Base-by-base conservation (phyloP, 2,113 vertebrate genomes). In the Empidonax traillii region DNA sequence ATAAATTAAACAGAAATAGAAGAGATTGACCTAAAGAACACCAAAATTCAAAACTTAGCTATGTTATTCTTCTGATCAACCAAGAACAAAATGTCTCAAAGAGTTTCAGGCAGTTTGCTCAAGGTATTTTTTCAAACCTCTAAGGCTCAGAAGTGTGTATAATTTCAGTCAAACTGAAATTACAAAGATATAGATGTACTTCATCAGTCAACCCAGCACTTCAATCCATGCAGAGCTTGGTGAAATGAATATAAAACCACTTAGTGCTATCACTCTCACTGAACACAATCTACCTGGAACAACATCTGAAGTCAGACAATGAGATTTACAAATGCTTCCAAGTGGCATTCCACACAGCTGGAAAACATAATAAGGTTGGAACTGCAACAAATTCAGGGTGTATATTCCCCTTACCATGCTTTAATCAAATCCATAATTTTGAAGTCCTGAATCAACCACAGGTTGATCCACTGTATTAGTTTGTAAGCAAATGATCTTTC, bases 51-150 rank as follows among this genome's bases (percentile, higher is more conserved):
- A 91, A 89, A 78, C 69, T 93, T 49, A 84, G 66, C 58, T 47
- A 85, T 81, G 49, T 89, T 96, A 83, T 68, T 87, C 68, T 88
- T 88, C 59, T 83, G 41, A 83, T 52, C 90, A 85, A 55, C 6
- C 14, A 77, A 81, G 89, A 86, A 95, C 78, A 85, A 93, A 88
- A 89, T 59, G 72, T 84, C 75, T 93, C 65, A n/a, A 67, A 74
- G 43, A 90, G 53, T 72, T 90, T 88, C 53, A 96, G 16, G 12
- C 43, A 90, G 78, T 85, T 96, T 85, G 52, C 41, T 89, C 35
- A 61, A 17, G 63, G 9, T 20, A 53, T 62, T 79, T 66, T 35
- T 14, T 2, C 30, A 73, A 69, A 35, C 20, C 19, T 65, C 9
- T 53, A 88, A 89, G 85, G 31, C 25, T 44, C 27, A 55, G 59